phyloP scores from a whole-genome alignment of 2,888 invertebrate genomes.

The Orchesella flavescens region DNA sequence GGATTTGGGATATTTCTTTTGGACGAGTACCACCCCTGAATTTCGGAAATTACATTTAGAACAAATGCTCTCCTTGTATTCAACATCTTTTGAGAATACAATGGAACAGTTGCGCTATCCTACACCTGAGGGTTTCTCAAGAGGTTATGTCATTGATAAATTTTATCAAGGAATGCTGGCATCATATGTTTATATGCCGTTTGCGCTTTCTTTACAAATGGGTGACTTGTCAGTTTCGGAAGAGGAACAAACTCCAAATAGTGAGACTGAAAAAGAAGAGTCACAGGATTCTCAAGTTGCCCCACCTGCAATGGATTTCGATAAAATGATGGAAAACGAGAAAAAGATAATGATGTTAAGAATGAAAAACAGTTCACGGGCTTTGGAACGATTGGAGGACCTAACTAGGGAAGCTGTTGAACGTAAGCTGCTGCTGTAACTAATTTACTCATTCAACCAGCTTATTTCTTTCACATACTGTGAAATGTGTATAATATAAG shows the following conservation, averaged over 20 bases:
- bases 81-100: conserved; percentile 54
- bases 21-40: conserved; percentile 64
- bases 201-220: conserved; percentile 69
- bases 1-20: conserved; percentile 67
- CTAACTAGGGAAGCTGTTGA: conserved; percentile 53
- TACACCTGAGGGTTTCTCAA: conserved; percentile 59
- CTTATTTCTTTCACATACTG: too few relatives aligned
- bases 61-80: conserved; percentile 59
- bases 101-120: conserved; percentile 50
- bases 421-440: conserved; percentile 34
- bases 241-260: neutral
- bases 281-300: neutral
- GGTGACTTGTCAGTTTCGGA: conserved; percentile 36
- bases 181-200: conserved; percentile 62
- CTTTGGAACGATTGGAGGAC: conserved; percentile 46
- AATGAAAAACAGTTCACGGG: conserved; percentile 48
- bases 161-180: conserved; percentile 49
- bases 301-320: neutral
- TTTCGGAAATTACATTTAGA: conserved; percentile 63
- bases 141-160: conserved; percentile 58
- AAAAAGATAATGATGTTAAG: conserved; percentile 4
- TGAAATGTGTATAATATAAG: too few relatives aligned
- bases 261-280: neutral
- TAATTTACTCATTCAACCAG: too few relatives aligned
- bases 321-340: conserved; percentile 8